These are phyloP conservation scores for Orussus abietinus DNA, from an alignment of 1,140 invertebrate species.

Conservation along the genomic window DNA sequence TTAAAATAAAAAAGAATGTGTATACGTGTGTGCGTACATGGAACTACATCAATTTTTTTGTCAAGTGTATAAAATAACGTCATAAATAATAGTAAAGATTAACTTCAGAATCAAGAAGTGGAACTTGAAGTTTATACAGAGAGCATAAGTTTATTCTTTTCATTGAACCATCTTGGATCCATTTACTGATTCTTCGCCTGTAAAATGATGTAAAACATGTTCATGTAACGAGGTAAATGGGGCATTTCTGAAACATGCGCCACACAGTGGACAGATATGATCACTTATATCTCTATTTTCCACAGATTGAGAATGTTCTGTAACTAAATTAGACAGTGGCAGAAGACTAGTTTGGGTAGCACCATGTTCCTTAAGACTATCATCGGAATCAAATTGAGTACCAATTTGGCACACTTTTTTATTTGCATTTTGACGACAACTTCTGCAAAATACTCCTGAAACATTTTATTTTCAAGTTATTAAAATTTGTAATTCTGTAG, in stretches of 20 bases:
- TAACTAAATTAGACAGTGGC: slow-evolving; percentile 19
- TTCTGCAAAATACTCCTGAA: slow-evolving; percentile 34
- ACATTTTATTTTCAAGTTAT: slow-evolving; percentile 12
- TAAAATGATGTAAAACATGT: slow-evolving; percentile 53
- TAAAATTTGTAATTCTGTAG: background rate
- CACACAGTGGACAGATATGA: slow-evolving; percentile 51
- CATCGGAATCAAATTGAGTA: slow-evolving; percentile 39
- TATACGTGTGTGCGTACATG: no score
- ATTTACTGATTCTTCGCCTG: slow-evolving; percentile 28
- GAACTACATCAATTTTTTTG: no score
- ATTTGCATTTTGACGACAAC: slow-evolving; percentile 32
- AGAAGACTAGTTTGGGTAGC: slow-evolving; percentile 43
- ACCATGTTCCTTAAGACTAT: slow-evolving; percentile 36
- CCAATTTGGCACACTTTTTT: slow-evolving; percentile 40
- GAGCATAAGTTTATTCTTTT: no score
- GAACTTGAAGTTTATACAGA: no score
- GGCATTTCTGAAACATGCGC: slow-evolving; percentile 33
- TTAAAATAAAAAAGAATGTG: no score
- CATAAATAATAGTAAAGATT: slow-evolving; percentile 10
- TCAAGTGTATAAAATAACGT: slow-evolving; percentile 12
- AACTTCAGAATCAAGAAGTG: no score
- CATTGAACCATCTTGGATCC: slow-evolving; percentile 29
- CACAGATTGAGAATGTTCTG: slow-evolving; percentile 19
- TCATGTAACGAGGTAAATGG: slow-evolving; percentile 49
- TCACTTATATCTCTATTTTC: slow-evolving; percentile 21